These are phyloP conservation scores for Amblyjoppa proteus DNA, from an alignment of 2,888 invertebrate genomes.

Conservation along the genomic window DNA sequence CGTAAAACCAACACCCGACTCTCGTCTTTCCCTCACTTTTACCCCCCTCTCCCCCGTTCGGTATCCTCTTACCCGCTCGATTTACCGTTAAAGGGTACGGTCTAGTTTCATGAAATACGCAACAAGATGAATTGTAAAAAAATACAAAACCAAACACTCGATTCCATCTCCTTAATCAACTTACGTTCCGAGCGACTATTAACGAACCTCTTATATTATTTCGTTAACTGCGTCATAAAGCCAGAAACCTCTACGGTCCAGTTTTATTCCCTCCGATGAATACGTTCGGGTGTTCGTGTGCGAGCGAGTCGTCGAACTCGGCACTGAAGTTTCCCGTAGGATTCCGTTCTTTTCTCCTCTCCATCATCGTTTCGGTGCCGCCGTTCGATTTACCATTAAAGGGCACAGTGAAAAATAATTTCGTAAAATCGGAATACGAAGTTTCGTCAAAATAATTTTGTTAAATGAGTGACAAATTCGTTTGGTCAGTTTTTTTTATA, in stretches of 20 bases:
- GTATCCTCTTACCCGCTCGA: background rate
- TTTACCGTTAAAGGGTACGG: background rate
- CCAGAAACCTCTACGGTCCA: background rate
- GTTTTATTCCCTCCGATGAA: background rate
- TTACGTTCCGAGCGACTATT: no score
- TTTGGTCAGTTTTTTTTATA: no score
- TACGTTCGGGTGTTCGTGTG: background rate
- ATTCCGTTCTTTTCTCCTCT: background rate
- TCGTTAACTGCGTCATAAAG: background rate
- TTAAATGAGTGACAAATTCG: no score
- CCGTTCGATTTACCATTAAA: no score
- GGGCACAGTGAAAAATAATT: no score
- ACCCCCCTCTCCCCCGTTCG: background rate
- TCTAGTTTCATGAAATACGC: background rate
- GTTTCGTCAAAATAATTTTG: no score
- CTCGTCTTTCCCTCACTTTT: background rate
- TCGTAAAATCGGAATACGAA: no score
- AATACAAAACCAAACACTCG: no score
- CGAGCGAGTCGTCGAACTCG: conserved; percentile 8
- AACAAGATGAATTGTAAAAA: no score
- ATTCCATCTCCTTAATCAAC: no score
- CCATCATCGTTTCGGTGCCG: background rate
- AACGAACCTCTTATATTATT: no score
- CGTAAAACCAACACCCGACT: conserved; percentile 42
- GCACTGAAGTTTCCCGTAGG: background rate